Base-by-base conservation (phyloP, 2,797 vertebrate species). In the Eulemur albifrons region DNA sequence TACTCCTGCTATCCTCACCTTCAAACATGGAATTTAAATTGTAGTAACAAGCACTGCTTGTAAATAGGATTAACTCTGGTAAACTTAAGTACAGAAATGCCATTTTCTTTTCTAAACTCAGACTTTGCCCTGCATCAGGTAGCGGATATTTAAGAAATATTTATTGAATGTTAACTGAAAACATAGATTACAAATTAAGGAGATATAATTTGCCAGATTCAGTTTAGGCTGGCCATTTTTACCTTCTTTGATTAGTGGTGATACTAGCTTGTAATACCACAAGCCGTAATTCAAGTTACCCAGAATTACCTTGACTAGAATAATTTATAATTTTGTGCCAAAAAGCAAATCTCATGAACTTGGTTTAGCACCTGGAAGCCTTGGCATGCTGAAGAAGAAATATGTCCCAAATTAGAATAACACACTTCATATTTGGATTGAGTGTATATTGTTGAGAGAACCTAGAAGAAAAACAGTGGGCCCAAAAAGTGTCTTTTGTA, bases 341-440 rank as follows among this genome's bases (percentile, higher is more conserved):
- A 73, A 57, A 15, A 87, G 14, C 21, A 6, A 80, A 92, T 77
- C 5, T 8, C 84, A 38, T 67, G n/a, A 67, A 67, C 69, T 89
- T 87, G 48, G 2, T 63, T 69, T 76, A 67, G 59, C 2, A 81
- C 21, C 7, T 88, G 21, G 40, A 88, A 84, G 9, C 4, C 23
- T 73, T 92, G 12, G 11, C 76, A 48, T 80, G 5, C 11, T 89
- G 8, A 25, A 82, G 38, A 88, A 67, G 25, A 93, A 72, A 20
- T 75, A 43, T 63, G 38, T 80, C 86, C 32, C 32, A 87, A 88
- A 73, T 90, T 88, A 92, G 76, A 92, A 88, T 81, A 67, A 79
- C 67, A n/a, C 81, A 11, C 15, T 43, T 48, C 12, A 38, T 65
- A 1, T 70, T 88, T 57, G 79, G 18, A 70, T 57, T 7, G 1